A percentile compares a stretch with the other conserved stretches of the same genome.
phyloP scores from a whole-genome alignment of 2,113 vertebrate species.

The Pseudorectes ferrugineus region DNA sequence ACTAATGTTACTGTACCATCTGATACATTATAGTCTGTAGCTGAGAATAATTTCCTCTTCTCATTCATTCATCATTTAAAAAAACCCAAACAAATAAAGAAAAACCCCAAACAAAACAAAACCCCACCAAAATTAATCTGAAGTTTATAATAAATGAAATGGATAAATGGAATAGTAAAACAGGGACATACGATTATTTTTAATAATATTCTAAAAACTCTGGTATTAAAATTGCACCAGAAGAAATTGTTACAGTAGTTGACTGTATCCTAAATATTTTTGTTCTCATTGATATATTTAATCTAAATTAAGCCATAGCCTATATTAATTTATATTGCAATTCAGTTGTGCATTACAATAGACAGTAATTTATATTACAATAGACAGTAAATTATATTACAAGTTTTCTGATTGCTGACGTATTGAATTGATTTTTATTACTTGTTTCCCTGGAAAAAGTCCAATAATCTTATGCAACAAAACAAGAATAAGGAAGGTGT shows the following conservation, averaged over 20 bases:
- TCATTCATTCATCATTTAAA: not conserved
- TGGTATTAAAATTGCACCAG: not conserved
- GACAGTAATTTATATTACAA: not conserved
- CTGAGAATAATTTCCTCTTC: not conserved
- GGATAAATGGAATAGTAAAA: not conserved
- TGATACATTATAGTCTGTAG: not conserved
- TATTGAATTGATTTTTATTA: not conserved
- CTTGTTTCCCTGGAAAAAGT: not conserved
- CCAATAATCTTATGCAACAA: not conserved
- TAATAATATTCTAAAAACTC: not conserved
- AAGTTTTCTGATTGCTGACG: not conserved
- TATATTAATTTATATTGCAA: not conserved
- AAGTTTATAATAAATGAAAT: not conserved
- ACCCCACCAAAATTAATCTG: not conserved
- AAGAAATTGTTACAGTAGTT: not conserved
- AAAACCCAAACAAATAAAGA: not conserved
- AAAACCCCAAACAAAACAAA: not conserved
- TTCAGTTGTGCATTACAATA: not conserved
- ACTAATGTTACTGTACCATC: not conserved
- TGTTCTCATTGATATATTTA: not conserved
- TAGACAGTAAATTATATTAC: not conserved
- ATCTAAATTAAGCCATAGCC: not conserved
- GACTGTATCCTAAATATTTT: not conserved
- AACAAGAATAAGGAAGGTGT: not conserved
- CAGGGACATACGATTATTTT: fast-evolving